These are phyloP conservation scores for Manis crassicaudata DNA, from an alignment of 2,797 vertebrate species.

Conservation along the genomic window DNA sequence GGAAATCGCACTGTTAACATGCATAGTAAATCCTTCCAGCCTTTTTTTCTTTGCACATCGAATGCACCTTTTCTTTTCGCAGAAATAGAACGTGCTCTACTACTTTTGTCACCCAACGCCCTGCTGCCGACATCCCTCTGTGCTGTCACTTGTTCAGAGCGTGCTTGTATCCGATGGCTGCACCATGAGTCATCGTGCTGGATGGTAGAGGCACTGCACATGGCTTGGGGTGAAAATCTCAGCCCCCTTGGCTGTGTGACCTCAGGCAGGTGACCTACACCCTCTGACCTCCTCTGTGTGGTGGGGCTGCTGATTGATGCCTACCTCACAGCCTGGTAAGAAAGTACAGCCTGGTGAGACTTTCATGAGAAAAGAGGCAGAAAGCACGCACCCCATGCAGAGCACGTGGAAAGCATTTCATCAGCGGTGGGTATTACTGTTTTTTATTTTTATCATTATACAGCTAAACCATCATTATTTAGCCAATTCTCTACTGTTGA, in stretches of 20 bases:
- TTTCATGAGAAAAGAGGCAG: not conserved
- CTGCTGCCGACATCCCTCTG: not conserved
- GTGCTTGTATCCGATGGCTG: rapidly evolving
- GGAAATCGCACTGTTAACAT: not conserved
- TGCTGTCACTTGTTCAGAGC: not conserved
- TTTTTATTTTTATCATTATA: rapidly evolving
- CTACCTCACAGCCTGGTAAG: not conserved
- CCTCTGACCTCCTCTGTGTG: not conserved
- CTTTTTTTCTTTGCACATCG: not conserved
- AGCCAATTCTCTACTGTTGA: not conserved
- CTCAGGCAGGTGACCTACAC: not conserved
- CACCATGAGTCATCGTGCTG: rapidly evolving
- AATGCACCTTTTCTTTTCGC: not conserved
- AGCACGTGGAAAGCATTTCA: rapidly evolving
- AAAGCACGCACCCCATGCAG: rapidly evolving
- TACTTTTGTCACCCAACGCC: not conserved
- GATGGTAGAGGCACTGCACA: no score
- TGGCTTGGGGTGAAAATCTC: not conserved
- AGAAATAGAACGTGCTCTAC: not conserved
- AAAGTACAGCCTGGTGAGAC: not conserved
- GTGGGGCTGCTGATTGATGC: not conserved
- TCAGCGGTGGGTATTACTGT: rapidly evolving
- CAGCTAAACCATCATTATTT: not conserved
- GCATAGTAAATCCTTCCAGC: not conserved
- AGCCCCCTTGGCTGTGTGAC: not conserved